Conservation (phyloP, 2,113 vertebrate species). For the Otocyon megalotis region DNA sequence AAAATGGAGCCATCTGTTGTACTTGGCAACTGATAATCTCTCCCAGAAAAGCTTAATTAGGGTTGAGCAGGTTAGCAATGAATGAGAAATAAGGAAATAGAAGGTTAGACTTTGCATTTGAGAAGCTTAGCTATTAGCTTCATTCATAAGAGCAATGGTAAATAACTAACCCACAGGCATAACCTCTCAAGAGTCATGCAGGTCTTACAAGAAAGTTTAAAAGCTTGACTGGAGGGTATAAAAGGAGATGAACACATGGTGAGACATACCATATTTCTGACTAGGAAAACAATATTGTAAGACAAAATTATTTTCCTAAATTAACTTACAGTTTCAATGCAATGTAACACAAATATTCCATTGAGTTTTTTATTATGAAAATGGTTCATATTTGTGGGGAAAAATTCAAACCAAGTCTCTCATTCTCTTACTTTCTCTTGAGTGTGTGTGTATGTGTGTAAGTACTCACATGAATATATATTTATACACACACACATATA, state of each 20-base stretch:
- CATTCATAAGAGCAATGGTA: conserved; percentile 43
- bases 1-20: conserved; percentile 74
- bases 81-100: conserved; percentile 35
- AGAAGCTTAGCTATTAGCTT: conserved; percentile 59
- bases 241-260: conserved; percentile 32
- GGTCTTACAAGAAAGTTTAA: background rate
- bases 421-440: background rate
- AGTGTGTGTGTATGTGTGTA: background rate
- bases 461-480: conserved; percentile 34
- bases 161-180: background rate
- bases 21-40: conserved; percentile 63
- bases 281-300: conserved; percentile 20
- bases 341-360: conserved; percentile 26
- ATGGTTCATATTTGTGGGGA: background rate
- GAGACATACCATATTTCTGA: background rate
- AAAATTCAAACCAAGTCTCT: conserved; percentile 5
- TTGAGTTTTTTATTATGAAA: conserved; percentile 7
- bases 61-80: conserved; percentile 63
- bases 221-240: background rate
- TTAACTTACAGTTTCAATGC: conserved; percentile 47
- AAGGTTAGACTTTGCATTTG: conserved; percentile 53
- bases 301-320: conserved; percentile 40
- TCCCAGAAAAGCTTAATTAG: conserved; percentile 62
- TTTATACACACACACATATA: conserved; percentile 37
- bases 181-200: background rate